Base-by-base conservation (phyloP, 2,888 invertebrate species). In the Ophonus ardosiacus region DNA sequence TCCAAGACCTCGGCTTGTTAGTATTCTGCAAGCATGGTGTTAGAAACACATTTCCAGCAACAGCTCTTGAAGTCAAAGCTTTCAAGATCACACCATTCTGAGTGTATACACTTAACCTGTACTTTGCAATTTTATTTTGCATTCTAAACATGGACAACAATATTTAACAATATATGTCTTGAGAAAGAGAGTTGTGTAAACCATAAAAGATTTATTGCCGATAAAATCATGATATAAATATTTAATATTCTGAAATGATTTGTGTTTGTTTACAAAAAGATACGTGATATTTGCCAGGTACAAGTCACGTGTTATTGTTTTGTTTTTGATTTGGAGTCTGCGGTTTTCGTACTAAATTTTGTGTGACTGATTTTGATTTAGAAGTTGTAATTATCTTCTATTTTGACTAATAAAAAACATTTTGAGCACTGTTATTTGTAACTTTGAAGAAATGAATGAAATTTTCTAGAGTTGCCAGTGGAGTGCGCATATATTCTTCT, bases 201-300 rank as follows among this genome's bases (percentile, higher is more conserved):
- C 65, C 15, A 15, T 38, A 65, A 7, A 38, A 63, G 81, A 81
- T 81, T 81, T 81, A 81, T 63, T 40, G 15, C 40, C 81, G 43
- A 81, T 81, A 43, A 81, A 81, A 61, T 24, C 17, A 17, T 81
- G 43, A 65, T 43, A 65, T 81, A 81, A 81, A 81, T 81, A 81
- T 81, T 81, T 65, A 81, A 63, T 80, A 80, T 80, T 80, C 63
- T 80, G 13, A 61, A 78, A 63, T 81, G 81, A 81, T 81, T 81
- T 81, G 63, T 43, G 61, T 51, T 17, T 81, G 65, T 63, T 63
- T 63, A 65, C 24, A 78, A 57, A 61, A 63, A 81, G 40, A 51
- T 63, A 81, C 81, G 81, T 81, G 81, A 63, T 65, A 63, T 81
- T 81, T 74, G 71, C 40, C 71, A 74, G 71, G 43, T 43, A 74